These are phyloP conservation scores for Cyclura pinguis DNA, from an alignment of 2,797 vertebrate species.

Conservation along the genomic window DNA sequence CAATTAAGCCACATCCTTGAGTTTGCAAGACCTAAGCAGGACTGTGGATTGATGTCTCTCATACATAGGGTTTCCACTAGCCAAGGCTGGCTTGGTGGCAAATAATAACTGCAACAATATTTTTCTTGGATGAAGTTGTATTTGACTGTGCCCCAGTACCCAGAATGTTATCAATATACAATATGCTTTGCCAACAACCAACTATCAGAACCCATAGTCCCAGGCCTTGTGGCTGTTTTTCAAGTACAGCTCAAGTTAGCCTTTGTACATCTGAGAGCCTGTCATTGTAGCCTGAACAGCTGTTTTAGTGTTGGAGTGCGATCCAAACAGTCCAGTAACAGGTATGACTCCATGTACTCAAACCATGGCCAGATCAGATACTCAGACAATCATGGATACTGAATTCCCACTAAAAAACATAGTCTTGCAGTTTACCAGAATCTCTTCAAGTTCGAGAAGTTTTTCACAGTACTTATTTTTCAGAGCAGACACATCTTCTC, in stretches of 20 bases:
- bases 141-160: no score
- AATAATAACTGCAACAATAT: no score
- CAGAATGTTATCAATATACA: neutral
- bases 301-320: constrained; percentile 79
- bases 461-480: constrained; percentile 84
- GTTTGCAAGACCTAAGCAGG: no score
- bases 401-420: constrained; percentile 87
- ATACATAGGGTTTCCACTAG: no score
- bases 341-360: constrained; percentile 85
- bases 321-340: constrained; percentile 78
- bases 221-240: constrained; percentile 84
- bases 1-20: no score
- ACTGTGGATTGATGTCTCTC: no score
- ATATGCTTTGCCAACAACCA: neutral
- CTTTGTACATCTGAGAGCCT: constrained; percentile 76
- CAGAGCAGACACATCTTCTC: constrained; percentile 79
- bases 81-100: no score
- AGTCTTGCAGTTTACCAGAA: constrained; percentile 83
- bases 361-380: constrained; percentile 98
- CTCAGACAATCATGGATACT: constrained; percentile 90
- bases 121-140: no score
- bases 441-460: constrained; percentile 84
- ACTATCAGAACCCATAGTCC: constrained; percentile 86
- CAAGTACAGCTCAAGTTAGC: constrained; percentile 80
- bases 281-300: constrained; percentile 82